phyloP scores from a whole-genome alignment of 2,888 invertebrate species.

The Scrobipalpa costella region DNA sequence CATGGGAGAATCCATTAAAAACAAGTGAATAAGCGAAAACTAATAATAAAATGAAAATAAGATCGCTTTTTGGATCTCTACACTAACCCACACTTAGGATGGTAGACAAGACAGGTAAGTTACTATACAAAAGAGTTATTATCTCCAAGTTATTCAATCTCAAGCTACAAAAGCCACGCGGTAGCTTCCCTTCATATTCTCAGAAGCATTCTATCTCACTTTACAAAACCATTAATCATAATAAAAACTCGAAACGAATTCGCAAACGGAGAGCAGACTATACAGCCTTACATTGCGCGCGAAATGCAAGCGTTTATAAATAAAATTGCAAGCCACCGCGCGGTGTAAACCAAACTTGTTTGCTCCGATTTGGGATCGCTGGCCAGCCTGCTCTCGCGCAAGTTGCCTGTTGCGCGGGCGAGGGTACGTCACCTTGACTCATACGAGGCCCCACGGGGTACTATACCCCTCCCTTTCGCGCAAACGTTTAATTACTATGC shows the following conservation, averaged over 20 bases:
- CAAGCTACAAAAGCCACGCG: background rate
- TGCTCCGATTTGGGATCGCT: conserved; percentile 19
- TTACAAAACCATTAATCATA: conserved; percentile 20
- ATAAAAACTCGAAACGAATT: conserved; percentile 21
- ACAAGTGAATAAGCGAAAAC: no score
- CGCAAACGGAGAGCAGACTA: background rate
- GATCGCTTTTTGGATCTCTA: background rate
- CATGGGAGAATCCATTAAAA: no score
- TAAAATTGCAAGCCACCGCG: background rate
- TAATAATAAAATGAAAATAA: no score
- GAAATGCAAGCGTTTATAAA: background rate
- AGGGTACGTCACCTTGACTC: conserved; percentile 77
- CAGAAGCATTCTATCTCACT: background rate
- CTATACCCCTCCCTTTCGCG: conserved; percentile 52
- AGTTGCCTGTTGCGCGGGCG: conserved; percentile 42
- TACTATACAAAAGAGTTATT: background rate
- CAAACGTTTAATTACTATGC: conserved; percentile 53
- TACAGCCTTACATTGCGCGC: conserved; percentile 11
- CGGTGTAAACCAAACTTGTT: conserved; percentile 4
- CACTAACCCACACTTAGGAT: background rate
- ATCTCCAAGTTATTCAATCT: background rate
- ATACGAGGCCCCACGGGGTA: conserved; percentile 68
- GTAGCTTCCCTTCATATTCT: background rate
- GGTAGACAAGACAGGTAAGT: background rate
- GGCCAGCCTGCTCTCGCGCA: conserved; percentile 44